A percentile compares a stretch with the other conserved stretches of the same genome.
phyloP scores from a whole-genome alignment of 2,797 vertebrate species.

The Premnoplex brunnescens region DNA sequence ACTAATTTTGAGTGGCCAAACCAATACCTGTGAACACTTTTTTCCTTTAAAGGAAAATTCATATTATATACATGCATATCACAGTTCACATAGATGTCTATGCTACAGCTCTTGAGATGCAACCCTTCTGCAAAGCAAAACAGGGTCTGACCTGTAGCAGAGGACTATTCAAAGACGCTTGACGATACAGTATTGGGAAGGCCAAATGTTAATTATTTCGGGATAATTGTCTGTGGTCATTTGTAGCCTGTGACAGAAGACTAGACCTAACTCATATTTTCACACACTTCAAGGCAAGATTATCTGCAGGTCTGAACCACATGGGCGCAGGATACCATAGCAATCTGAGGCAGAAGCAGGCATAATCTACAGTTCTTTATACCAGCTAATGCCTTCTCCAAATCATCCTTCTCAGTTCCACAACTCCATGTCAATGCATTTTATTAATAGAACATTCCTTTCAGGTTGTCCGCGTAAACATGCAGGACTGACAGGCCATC shows the following conservation, averaged over 20 bases:
- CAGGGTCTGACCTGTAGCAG: neutral
- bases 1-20: neutral
- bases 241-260: neutral
- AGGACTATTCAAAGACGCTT: neutral
- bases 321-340: neutral
- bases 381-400: neutral
- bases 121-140: neutral
- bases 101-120: neutral
- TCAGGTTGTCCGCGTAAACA: neutral
- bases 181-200: neutral
- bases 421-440: neutral
- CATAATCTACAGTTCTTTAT: neutral
- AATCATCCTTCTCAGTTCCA: neutral
- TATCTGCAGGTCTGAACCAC: neutral
- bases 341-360: neutral
- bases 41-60: neutral
- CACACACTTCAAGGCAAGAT: neutral
- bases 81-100: neutral
- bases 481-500: neutral
- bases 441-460: neutral
- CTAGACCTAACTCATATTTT: neutral
- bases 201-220: neutral
- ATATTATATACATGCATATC: neutral
- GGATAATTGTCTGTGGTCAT: neutral
- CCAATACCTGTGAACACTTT: neutral